phyloP scores from a whole-genome alignment of 2,888 invertebrate species.

The Athalia cordata region DNA sequence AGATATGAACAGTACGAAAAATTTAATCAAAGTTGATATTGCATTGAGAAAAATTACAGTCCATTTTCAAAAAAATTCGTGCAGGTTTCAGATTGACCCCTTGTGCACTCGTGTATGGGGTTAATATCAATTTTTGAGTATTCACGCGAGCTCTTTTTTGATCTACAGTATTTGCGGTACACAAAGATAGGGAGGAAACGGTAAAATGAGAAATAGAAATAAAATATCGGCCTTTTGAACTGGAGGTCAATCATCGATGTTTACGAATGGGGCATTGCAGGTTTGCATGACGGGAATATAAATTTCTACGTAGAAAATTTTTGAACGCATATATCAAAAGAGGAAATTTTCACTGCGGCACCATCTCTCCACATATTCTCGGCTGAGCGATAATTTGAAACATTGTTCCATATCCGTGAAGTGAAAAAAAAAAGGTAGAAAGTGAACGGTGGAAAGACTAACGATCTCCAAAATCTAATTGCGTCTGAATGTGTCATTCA shows the following conservation, averaged over 20 bases:
- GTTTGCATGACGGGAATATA: conserved; percentile 8
- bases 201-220: conserved; percentile 27
- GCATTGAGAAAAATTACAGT: too few relatives aligned
- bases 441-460: not conserved
- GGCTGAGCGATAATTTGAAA: too few relatives aligned
- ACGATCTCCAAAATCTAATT: too few relatives aligned
- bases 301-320: conserved; percentile 11
- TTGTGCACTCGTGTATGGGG: too few relatives aligned
- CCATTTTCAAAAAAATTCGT: too few relatives aligned
- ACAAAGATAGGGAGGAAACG: not conserved
- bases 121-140: conserved; percentile 11
- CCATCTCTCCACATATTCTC: not conserved
- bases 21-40: too few relatives aligned
- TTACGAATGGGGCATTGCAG: conserved; percentile 25
- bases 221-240: conserved; percentile 7
- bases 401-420: not conserved
- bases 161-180: conserved; percentile 10
- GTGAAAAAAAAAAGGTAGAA: not conserved
- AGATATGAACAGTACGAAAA: too few relatives aligned
- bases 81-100: too few relatives aligned
- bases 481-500: too few relatives aligned
- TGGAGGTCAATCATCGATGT: conserved; percentile 31
- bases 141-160: conserved; percentile 17
- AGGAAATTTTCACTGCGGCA: not conserved
- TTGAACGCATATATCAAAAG: not conserved